Percentiles rank a stretch among this genome's conserved stretches.
These are phyloP conservation scores for Leptodirus hochenwartii DNA, from an alignment of 2,888 invertebrate species.

Conservation along the genomic window DNA sequence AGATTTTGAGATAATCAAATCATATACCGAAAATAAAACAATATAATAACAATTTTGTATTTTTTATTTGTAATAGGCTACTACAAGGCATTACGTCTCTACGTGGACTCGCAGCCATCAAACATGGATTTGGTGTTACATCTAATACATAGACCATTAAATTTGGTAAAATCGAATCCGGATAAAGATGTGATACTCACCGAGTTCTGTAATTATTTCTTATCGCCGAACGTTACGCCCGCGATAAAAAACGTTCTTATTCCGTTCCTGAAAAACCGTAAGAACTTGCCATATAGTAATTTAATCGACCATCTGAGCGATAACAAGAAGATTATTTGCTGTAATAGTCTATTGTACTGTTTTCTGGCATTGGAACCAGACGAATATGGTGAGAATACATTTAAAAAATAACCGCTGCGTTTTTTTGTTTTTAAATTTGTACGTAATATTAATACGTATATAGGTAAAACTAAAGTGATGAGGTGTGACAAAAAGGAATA, in stretches of 20 bases:
- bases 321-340: conserved; percentile 18
- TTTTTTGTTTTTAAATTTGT: too few species aligned
- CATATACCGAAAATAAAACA: too few species aligned
- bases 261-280: conserved; percentile 40
- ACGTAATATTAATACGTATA: too few species aligned
- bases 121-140: conserved; percentile 53
- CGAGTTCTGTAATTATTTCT: conserved; percentile 45
- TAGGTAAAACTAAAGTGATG: too few species aligned
- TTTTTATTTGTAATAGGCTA: too few species aligned
- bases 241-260: conserved; percentile 50
- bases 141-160: conserved; percentile 59
- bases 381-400: conserved; percentile 38
- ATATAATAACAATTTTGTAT: too few species aligned
- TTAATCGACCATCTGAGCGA: conserved; percentile 24
- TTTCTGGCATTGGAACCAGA: conserved; percentile 47
- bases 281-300: conserved; percentile 30
- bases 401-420: not conserved
- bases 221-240: conserved; percentile 46
- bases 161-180: too few species aligned
- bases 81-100: too few species aligned
- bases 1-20: too few species aligned
- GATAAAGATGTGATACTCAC: conserved; percentile 14
- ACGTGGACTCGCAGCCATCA: too few species aligned
- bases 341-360: conserved; percentile 42
- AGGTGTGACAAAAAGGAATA: too few species aligned